Evolutionary conservation across 2,888 invertebrate genomes (phyloP).

Genomic region (Agonopterix alstromeriana): DNA sequence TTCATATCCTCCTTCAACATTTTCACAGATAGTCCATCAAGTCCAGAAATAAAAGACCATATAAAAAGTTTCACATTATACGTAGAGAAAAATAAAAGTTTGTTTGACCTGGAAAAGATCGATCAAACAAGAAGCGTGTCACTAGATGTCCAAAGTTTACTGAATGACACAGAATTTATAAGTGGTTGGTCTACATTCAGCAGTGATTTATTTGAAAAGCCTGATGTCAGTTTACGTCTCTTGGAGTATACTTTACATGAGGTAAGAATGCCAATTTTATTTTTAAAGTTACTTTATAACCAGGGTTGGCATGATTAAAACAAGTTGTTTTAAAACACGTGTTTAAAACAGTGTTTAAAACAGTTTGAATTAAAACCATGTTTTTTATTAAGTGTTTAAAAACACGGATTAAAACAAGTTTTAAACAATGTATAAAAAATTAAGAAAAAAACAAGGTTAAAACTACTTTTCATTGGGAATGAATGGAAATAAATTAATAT

Average conservation of each 20-base stretch:
- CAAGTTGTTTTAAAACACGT: too few species aligned
- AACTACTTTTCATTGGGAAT: too few species aligned
- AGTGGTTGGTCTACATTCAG: conserved; percentile 79
- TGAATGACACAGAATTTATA: conserved; percentile 74
- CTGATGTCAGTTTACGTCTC: conserved; percentile 81
- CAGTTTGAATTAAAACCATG: too few species aligned
- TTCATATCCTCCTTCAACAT: background rate
- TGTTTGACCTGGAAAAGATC: conserved; percentile 75
- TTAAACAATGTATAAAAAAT: too few species aligned
- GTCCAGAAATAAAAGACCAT: conserved; percentile 38
- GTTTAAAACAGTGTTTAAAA: too few species aligned
- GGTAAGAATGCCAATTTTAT: conserved; percentile 40
- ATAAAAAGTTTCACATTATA: conserved; percentile 42
- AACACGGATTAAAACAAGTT: too few species aligned
- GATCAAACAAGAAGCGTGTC: conserved; percentile 75
- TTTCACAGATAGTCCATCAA: conserved; percentile 38
- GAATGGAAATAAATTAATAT: too few species aligned
- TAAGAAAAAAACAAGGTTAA: too few species aligned
- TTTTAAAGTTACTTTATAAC: too few species aligned
- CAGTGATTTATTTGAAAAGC: conserved; percentile 80
- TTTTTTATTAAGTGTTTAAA: too few species aligned
- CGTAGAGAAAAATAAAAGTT: conserved; percentile 48
- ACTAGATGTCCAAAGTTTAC: conserved; percentile 75
- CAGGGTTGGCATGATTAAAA: too few species aligned
- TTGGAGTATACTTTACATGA: conserved; percentile 89